phyloP scores from a whole-genome alignment of 2,888 invertebrate species.

The Malthinus seriepunctatus region DNA sequence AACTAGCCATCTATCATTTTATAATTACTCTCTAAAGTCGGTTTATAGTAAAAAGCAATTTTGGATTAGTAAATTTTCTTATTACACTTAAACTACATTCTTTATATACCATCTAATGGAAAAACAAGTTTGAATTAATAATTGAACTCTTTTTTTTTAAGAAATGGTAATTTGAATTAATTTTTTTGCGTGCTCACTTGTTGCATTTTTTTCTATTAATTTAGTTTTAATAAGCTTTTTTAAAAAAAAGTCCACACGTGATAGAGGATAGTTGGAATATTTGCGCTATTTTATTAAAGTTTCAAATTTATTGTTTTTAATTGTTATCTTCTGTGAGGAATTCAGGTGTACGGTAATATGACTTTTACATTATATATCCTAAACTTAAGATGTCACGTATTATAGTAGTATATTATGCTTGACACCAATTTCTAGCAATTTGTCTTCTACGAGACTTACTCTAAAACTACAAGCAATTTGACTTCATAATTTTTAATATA shows the following conservation, averaged over 20 bases:
- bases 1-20: conserved; percentile 26
- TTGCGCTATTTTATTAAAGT: not conserved
- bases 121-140: not conserved
- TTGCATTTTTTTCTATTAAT: too few relatives aligned
- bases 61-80: conserved; percentile 3
- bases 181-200: too few relatives aligned
- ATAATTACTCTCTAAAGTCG: conserved; percentile 22
- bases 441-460: conserved; percentile 24
- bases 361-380: conserved; percentile 30
- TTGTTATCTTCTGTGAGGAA: conserved; percentile 6
- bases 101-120: not conserved
- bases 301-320: not conserved
- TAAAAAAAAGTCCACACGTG: too few relatives aligned
- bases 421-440: conserved; percentile 31
- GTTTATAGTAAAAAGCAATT: conserved; percentile 20
- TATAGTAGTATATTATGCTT: conserved; percentile 30
- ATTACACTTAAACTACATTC: conserved; percentile 6
- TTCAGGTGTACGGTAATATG: conserved; percentile 25
- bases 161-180: too few relatives aligned
- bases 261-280: too few relatives aligned
- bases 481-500: conserved; percentile 20
- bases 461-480: conserved; percentile 16
- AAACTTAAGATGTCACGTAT: conserved; percentile 34
- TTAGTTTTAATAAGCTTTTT: too few relatives aligned
- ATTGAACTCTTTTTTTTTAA: too few relatives aligned